phyloP scores from a whole-genome alignment of 92 coral and sea anemone species.

The Scolanthus callimorphus region DNA sequence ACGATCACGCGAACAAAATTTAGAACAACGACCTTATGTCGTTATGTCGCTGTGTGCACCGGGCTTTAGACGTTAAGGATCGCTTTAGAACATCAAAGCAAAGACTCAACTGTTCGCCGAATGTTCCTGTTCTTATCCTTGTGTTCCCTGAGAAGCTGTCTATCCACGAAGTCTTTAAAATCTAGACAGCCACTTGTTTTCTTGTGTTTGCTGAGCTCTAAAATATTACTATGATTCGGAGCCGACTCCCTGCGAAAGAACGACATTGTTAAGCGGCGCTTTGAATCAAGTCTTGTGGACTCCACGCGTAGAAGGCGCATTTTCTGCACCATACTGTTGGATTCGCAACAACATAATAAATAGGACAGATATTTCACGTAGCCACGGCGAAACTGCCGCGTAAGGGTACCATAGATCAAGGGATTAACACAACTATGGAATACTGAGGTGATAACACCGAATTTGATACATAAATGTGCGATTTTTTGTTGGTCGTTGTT shows the following conservation, averaged over 20 bases:
- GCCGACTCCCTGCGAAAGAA: too few species aligned
- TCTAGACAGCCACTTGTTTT: too few species aligned
- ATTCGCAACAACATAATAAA: constrained; percentile 59
- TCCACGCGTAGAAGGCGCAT: constrained; percentile 20
- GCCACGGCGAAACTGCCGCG: constrained; percentile 77
- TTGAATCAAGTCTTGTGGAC: constrained; percentile 18
- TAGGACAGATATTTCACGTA: constrained; percentile 75
- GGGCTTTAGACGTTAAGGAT: too few species aligned
- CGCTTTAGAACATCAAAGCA: too few species aligned
- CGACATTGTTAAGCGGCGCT: neutral
- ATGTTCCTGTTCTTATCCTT: neutral
- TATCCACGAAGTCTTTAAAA: neutral
- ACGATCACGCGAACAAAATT: too few species aligned
- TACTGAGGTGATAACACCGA: constrained; percentile 68
- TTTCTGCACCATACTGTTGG: constrained; percentile 6
- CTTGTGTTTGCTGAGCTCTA: too few species aligned
- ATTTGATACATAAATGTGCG: constrained; percentile 39
- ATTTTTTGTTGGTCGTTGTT: constrained; percentile 25
- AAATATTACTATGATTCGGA: too few species aligned
- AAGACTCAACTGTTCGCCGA: neutral
- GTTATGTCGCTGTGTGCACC: too few species aligned
- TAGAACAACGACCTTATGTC: too few species aligned
- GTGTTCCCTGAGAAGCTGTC: neutral
- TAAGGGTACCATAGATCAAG: constrained; percentile 72
- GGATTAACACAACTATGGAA: constrained; percentile 92